Conservation (phyloP, 2,888 invertebrate genomes). For the Trypoxylon attenuatum region DNA sequence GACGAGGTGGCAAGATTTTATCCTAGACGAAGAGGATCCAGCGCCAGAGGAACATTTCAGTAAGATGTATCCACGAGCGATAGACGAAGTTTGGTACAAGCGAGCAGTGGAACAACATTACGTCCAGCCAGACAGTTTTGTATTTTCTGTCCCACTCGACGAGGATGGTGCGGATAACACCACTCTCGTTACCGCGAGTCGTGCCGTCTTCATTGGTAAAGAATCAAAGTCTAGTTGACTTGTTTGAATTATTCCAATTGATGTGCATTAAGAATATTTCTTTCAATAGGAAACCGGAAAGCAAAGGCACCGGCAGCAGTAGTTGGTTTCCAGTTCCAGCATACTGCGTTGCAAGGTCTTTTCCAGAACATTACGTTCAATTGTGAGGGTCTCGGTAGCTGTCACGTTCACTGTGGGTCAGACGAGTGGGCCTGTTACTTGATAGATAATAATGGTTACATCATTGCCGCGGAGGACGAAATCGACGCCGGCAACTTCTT, state of each 20-base stretch:
- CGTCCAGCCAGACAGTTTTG: conserved; percentile 85
- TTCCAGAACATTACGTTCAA: conserved; percentile 87
- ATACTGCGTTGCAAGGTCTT: conserved; percentile 83
- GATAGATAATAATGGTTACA: conserved; percentile 92
- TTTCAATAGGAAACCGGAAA: conserved; percentile 58
- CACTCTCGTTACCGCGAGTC: conserved; percentile 88
- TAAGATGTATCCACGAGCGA: conserved; percentile 84
- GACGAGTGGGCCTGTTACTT: conserved; percentile 87
- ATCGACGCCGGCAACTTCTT: conserved; percentile 89
- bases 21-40: conserved; percentile 76
- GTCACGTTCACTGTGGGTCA: conserved; percentile 78
- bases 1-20: conserved; percentile 90
- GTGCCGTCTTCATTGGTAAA: conserved; percentile 82
- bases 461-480: conserved; percentile 84
- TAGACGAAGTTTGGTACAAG: conserved; percentile 92
- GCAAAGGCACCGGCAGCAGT: conserved; percentile 77
- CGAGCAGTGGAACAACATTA: conserved; percentile 91
- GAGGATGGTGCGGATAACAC: conserved; percentile 77
- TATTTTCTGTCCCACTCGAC: conserved; percentile 86
- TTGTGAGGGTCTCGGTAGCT: conserved; percentile 61
- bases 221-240: not conserved
- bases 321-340: conserved; percentile 86
- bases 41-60: conserved; percentile 80
- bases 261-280: not conserved
- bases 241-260: too few species aligned